Conservation (phyloP, 2,888 invertebrate species). For the Thymelicus sylvestris region DNA sequence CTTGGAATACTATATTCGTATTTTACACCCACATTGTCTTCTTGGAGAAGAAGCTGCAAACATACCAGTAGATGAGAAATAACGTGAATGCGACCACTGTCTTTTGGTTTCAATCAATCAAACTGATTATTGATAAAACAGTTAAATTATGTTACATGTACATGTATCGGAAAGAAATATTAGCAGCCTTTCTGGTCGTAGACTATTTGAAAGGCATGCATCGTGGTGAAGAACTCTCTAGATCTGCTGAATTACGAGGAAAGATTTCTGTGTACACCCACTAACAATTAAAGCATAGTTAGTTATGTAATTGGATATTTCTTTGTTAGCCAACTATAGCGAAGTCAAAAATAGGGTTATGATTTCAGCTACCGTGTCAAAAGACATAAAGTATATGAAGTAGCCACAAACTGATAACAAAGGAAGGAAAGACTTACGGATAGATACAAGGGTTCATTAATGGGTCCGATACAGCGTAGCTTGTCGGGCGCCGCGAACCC, state of each 20-base stretch:
- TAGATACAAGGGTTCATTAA: conserved; percentile 94
- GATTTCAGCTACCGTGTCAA: no score
- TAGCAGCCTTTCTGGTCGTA: no score
- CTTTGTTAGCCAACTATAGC: no score
- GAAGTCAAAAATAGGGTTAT: no score
- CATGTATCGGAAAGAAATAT: background rate
- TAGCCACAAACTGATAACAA: background rate
- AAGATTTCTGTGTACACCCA: no score
- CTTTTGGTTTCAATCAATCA: background rate
- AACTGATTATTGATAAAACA: no score
- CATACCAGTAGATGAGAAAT: background rate
- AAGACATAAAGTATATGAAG: no score
- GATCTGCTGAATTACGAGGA: no score
- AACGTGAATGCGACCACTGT: background rate
- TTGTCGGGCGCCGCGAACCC: conserved; percentile 94
- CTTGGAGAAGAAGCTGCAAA: conserved; percentile 90
- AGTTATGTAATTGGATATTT: no score
- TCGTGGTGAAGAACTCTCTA: no score
- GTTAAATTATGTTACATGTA: background rate
- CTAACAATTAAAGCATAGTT: no score
- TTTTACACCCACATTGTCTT: conserved; percentile 91
- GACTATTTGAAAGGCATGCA: no score
- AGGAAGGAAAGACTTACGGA: conserved; percentile 82
- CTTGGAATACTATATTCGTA: conserved; percentile 96
- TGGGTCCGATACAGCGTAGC: conserved; percentile 93